These are phyloP conservation scores for Corythoichthys intestinalis DNA, from an alignment of 2,113 vertebrate species.

Conservation along the genomic window DNA sequence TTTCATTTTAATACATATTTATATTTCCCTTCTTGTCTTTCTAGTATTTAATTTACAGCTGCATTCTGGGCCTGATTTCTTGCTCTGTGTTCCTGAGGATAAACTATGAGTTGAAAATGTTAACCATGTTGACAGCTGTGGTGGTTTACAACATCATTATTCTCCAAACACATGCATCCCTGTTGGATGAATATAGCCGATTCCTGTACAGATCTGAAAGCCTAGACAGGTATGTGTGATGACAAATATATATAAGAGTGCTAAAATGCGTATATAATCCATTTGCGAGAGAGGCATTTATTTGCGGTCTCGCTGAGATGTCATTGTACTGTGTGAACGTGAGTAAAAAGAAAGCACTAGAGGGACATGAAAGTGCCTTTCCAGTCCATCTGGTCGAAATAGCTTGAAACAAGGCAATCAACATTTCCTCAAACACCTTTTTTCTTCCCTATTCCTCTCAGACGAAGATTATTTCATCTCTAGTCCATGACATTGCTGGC, in stretches of 20 bases:
- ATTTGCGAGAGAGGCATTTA: not conserved
- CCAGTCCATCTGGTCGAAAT: conserved; percentile 1
- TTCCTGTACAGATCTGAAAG: conserved; percentile 81
- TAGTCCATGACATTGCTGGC: not conserved
- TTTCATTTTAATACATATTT: not conserved
- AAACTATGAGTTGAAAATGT: conserved; percentile 96
- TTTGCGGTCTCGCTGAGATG: not conserved
- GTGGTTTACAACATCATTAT: conserved; percentile 90
- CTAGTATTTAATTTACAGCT: conserved; percentile 98
- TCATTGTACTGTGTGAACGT: not conserved
- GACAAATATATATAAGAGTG: not conserved
- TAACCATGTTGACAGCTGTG: conserved; percentile 89
- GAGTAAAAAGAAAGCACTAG: not conserved
- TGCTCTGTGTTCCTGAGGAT: conserved; percentile 96
- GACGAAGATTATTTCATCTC: not conserved
- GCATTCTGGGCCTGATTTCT: conserved; percentile 91
- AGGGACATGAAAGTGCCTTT: conserved; percentile 5
- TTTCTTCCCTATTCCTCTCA: not conserved
- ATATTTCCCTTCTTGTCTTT: conserved; percentile 5
- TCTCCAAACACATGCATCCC: conserved; percentile 84
- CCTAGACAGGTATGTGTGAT: conserved; percentile 78
- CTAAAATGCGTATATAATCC: not conserved
- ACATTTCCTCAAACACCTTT: not conserved
- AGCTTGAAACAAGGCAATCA: conserved; percentile 5
- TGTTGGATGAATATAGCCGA: conserved; percentile 89